Evolutionary conservation across 2,113 vertebrate genomes (phyloP).

Genomic region (Athene noctua): DNA sequence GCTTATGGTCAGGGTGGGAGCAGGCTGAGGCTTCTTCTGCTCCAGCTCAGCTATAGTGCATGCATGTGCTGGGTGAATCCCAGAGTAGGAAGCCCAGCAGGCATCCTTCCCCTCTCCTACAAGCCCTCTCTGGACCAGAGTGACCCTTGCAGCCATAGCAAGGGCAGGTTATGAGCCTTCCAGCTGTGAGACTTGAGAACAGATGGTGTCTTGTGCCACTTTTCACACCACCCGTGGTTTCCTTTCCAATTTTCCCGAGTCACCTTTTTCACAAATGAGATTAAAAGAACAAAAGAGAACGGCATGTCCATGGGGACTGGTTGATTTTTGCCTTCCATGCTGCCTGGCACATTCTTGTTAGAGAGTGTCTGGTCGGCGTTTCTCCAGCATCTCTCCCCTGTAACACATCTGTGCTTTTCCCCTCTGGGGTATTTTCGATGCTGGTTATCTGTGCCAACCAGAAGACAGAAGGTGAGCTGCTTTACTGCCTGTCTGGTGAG

Average conservation of each 20-base stretch:
- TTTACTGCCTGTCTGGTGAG: neutral
- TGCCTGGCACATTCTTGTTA: neutral
- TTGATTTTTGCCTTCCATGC: neutral
- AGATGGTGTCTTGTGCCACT: neutral
- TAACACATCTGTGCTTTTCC: neutral
- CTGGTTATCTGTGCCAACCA: neutral
- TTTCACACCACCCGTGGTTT: neutral
- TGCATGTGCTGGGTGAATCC: neutral
- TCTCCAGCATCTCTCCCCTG: neutral
- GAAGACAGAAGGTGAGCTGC: neutral
- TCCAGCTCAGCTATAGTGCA: neutral
- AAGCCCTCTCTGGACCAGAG: neutral
- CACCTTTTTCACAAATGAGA: neutral
- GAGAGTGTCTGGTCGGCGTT: fast-evolving
- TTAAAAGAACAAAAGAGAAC: neutral
- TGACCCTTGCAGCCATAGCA: neutral
- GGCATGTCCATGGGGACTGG: neutral
- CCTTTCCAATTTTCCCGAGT: neutral
- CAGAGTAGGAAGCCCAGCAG: neutral
- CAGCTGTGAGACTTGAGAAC: neutral
- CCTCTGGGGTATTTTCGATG: neutral
- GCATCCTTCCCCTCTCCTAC: neutral
- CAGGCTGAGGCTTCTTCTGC: neutral
- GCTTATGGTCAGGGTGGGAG: neutral
- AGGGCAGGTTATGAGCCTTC: neutral